phyloP scores from a whole-genome alignment of 2,888 invertebrate genomes.

The Odontocerum albicorne region DNA sequence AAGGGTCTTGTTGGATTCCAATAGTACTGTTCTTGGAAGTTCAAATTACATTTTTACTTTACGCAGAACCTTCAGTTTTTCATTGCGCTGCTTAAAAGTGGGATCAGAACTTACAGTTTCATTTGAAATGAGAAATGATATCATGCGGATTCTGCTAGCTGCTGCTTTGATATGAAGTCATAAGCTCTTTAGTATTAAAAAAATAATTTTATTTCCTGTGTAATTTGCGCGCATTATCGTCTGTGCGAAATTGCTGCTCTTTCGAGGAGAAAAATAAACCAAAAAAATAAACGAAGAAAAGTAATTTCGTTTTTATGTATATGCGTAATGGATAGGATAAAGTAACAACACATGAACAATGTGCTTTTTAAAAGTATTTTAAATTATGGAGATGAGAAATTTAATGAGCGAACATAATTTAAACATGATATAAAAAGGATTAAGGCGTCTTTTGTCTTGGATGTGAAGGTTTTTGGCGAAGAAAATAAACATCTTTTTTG shows the following conservation, averaged over 20 bases:
- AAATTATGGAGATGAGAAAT: no score
- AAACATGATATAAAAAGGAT: no score
- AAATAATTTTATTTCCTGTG: conserved; percentile 17
- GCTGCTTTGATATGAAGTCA: conserved; percentile 23
- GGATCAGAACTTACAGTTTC: conserved; percentile 24
- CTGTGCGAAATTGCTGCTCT: neutral
- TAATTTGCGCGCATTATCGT: conserved; percentile 3
- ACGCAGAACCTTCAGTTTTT: neutral
- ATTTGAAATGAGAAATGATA: conserved; percentile 27
- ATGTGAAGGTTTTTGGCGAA: no score
- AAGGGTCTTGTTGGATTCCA: neutral
- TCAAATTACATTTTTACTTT: neutral
- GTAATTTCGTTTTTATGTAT: no score
- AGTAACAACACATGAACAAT: no score
- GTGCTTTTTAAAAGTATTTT: no score
- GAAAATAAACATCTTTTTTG: no score
- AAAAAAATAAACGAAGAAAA: neutral
- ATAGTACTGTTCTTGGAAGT: neutral
- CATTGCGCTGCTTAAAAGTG: neutral
- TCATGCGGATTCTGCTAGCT: conserved; percentile 15
- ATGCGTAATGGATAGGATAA: no score
- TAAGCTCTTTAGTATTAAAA: conserved; percentile 20
- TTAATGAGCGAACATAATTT: no score
- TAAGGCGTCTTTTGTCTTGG: no score
- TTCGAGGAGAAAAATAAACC: neutral